phyloP scores from a whole-genome alignment of 2,888 invertebrate species.

The Macaria liturata region DNA sequence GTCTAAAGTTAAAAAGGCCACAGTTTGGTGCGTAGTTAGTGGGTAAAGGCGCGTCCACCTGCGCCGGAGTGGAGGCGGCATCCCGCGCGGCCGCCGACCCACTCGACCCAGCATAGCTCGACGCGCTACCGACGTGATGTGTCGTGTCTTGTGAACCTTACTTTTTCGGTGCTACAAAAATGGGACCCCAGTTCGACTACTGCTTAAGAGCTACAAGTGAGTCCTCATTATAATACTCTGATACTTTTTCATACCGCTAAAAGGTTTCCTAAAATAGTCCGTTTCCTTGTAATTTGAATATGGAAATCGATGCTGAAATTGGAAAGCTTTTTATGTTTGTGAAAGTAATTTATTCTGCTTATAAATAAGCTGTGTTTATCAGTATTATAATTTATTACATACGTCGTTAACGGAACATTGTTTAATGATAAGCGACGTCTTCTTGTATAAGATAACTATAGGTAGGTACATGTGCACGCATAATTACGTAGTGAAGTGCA shows the following conservation, averaged over 20 bases:
- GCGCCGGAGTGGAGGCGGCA: slow-evolving; percentile 55
- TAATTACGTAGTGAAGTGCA: background rate
- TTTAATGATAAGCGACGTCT: slow-evolving; percentile 7
- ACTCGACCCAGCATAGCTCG: too few species aligned
- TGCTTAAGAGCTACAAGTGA: slow-evolving; percentile 77
- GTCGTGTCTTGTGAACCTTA: slow-evolving; percentile 64
- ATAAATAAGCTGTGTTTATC: slow-evolving; percentile 11
- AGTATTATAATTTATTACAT: slow-evolving; percentile 13
- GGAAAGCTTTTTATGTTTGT: slow-evolving; percentile 7
- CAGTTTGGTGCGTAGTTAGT: slow-evolving; percentile 34
- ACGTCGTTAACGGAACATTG: slow-evolving; percentile 6
- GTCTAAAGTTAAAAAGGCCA: slow-evolving; percentile 37
- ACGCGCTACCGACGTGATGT: slow-evolving; percentile 65
- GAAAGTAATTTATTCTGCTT: slow-evolving; percentile 4
- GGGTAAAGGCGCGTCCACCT: slow-evolving; percentile 53
- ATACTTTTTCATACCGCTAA: slow-evolving; percentile 1
- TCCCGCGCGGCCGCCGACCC: slow-evolving; percentile 17
- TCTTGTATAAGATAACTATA: background rate
- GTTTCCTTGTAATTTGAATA: slow-evolving; percentile 16
- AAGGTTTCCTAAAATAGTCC: slow-evolving; percentile 7
- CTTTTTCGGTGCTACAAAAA: slow-evolving; percentile 41
- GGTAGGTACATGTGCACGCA: background rate
- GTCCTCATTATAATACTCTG: slow-evolving; percentile 37
- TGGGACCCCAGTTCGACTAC: slow-evolving; percentile 80
- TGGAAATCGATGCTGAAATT: slow-evolving; percentile 15